These are phyloP conservation scores for Baccha elongata DNA, from an alignment of 2,888 invertebrate genomes.

Conservation along the genomic window DNA sequence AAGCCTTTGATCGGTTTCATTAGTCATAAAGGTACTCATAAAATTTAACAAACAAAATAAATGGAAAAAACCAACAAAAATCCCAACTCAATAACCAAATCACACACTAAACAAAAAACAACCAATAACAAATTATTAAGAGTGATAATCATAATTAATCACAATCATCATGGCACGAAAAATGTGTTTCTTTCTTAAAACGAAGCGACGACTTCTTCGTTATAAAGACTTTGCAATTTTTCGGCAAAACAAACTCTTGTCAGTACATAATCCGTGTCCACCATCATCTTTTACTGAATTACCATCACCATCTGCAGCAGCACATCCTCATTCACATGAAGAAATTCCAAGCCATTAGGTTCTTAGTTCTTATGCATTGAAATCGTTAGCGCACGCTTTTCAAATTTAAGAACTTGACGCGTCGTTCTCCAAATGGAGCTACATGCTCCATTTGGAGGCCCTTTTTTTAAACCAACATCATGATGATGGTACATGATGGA, in stretches of 20 bases:
- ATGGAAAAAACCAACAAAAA: background rate
- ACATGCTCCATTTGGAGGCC: no score
- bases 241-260: conserved; percentile 40
- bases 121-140: conserved; percentile 67
- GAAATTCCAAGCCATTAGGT: conserved; percentile 63
- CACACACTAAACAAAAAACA: conserved; percentile 53
- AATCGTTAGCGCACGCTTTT: conserved; percentile 72
- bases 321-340: conserved; percentile 53
- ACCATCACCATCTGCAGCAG: conserved; percentile 52
- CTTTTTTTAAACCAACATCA: conserved; percentile 2
- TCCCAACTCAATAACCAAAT: conserved; percentile 42
- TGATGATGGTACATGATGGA: conserved; percentile 14
- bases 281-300: conserved; percentile 64
- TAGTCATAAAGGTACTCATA: conserved; percentile 12
- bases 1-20: conserved; percentile 22
- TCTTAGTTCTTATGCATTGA: conserved; percentile 58
- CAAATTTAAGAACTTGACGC: conserved; percentile 74
- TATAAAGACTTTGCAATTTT: conserved; percentile 55
- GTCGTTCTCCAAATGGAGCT: conserved; percentile 57
- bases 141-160: conserved; percentile 70
- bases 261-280: conserved; percentile 21
- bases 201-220: background rate
- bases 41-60: background rate
- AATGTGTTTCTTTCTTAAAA: conserved; percentile 48
- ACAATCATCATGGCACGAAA: conserved; percentile 71